phyloP scores from a whole-genome alignment of 2,113 vertebrate genomes.

The Petromus typicus region DNA sequence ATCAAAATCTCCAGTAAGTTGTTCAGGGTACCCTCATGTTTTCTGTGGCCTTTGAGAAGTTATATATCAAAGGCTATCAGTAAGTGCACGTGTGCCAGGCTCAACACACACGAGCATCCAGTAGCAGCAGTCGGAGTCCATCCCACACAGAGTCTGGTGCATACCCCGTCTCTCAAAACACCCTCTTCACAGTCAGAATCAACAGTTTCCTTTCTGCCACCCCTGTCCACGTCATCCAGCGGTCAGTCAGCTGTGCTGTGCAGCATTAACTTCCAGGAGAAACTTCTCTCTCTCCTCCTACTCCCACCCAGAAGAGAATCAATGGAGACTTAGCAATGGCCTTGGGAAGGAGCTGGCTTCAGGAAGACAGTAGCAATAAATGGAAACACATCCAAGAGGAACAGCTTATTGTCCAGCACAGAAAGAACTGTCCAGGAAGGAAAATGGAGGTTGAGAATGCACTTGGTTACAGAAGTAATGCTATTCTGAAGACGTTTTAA shows the following conservation, averaged over 20 bases:
- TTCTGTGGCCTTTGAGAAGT: slow-evolving; percentile 59
- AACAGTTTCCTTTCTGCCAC: slow-evolving; percentile 20
- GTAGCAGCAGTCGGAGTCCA: background rate
- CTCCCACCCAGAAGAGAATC: slow-evolving; percentile 24
- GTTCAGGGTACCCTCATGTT: background rate
- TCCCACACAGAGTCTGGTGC: background rate
- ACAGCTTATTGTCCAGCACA: background rate
- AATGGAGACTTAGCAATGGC: background rate
- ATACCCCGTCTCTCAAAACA: background rate
- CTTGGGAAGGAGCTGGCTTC: background rate
- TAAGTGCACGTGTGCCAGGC: background rate
- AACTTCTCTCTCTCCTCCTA: background rate
- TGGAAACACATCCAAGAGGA: slow-evolving; percentile 1
- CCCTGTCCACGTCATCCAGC: background rate
- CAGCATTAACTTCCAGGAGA: background rate
- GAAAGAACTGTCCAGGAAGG: background rate
- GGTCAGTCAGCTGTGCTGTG: background rate
- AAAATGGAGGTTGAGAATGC: background rate
- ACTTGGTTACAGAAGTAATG: background rate
- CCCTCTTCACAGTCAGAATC: background rate
- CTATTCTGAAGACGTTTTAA: background rate
- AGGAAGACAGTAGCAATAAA: background rate
- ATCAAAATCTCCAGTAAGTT: background rate
- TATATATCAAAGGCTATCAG: slow-evolving; percentile 32
- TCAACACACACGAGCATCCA: background rate